These are phyloP conservation scores for Rhincodon typus DNA, from an alignment of 2,797 vertebrate genomes.

Conservation along the genomic window DNA sequence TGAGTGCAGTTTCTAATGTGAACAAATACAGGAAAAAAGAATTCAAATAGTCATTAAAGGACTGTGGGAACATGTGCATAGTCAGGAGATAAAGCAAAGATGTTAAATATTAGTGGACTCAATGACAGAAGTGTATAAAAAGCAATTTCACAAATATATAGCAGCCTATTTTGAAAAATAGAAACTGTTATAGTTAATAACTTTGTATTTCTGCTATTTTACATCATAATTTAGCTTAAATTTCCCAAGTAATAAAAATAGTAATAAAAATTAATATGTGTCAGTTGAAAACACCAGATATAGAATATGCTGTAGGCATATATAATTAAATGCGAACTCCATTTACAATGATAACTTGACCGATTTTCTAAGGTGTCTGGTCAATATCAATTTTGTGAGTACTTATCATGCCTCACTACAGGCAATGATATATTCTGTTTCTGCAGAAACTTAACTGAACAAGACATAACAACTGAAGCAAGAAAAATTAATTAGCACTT, in stretches of 20 bases:
- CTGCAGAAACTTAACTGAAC: constrained; percentile 14
- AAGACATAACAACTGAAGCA: constrained; percentile 19
- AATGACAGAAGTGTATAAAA: background rate
- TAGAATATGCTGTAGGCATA: background rate
- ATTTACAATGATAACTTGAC: background rate
- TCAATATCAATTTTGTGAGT: background rate
- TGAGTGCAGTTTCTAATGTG: background rate
- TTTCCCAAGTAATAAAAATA: background rate
- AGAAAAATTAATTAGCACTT: no score
- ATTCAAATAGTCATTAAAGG: background rate
- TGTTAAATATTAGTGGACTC: background rate
- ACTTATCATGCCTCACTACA: constrained; percentile 7
- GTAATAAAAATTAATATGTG: background rate
- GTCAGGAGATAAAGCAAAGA: background rate
- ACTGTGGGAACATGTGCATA: background rate
- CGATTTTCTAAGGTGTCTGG: background rate
- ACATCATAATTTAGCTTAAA: background rate
- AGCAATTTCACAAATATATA: background rate
- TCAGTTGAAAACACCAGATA: background rate
- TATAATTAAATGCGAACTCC: background rate
- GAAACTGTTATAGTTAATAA: constrained; percentile 3
- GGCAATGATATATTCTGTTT: background rate
- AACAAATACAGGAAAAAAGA: background rate
- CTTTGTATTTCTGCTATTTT: background rate
- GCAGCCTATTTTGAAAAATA: background rate